Conservation (phyloP, 30 jellyfish, hydroid and myxozoan genomes). For the Chironex yamaguchii region DNA sequence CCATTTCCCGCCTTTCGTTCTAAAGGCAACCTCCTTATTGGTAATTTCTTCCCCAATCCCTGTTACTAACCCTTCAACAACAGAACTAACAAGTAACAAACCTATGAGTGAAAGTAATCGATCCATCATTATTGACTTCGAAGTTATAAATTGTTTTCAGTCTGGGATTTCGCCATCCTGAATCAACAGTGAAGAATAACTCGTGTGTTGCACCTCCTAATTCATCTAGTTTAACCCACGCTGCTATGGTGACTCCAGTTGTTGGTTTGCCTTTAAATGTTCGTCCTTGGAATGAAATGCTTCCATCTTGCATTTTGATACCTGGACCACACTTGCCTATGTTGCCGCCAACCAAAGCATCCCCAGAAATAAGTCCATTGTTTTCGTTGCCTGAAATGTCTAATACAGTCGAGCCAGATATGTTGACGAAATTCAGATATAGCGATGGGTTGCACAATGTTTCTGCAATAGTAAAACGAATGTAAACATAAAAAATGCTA, state of each 20-base stretch:
- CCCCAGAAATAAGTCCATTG: conserved; percentile 80
- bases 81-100: background rate
- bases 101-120: conserved; percentile 90
- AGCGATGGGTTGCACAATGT: conserved; percentile 87
- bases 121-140: conserved; percentile 82
- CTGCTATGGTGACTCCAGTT: conserved; percentile 82
- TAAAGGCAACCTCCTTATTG: too few species aligned
- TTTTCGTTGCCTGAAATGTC: conserved; percentile 85
- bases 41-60: too few species aligned
- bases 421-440: conserved; percentile 85
- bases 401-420: conserved; percentile 51
- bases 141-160: conserved; percentile 84
- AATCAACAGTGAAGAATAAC: conserved; percentile 91
- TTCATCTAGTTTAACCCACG: conserved; percentile 92
- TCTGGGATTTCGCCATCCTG: conserved; percentile 94
- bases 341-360: conserved; percentile 41
- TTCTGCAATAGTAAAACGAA: conserved; percentile 15
- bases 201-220: conserved; percentile 89
- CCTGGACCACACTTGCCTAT: conserved; percentile 84
- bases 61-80: too few species aligned
- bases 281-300: conserved; percentile 74
- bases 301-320: conserved; percentile 75
- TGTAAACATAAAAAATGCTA: too few species aligned
- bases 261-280: conserved; percentile 86
- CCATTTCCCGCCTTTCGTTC: too few species aligned